Evolutionary conservation across 2,888 invertebrate genomes (phyloP).

Genomic region (Synergus umbraculus): DNA sequence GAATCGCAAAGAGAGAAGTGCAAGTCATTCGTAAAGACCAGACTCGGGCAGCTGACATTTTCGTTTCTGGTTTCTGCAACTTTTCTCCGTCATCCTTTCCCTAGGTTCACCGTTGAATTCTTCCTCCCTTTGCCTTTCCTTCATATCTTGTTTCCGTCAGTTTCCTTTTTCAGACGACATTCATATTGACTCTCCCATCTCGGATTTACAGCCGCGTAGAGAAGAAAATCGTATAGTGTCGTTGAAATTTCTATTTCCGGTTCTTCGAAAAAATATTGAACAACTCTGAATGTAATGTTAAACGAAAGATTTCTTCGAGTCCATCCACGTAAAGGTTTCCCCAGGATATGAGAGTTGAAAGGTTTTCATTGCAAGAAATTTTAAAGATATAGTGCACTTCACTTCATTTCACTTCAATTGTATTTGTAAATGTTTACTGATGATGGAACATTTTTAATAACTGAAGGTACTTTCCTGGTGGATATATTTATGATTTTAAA

Average conservation of each 20-base stretch:
- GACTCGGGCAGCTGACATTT: slow-evolving; percentile 57
- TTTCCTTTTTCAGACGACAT: slow-evolving; percentile 46
- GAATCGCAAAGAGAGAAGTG: slow-evolving; percentile 52
- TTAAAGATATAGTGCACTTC: background rate
- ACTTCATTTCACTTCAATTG: background rate
- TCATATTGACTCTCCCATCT: slow-evolving; percentile 51
- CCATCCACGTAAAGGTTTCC: background rate
- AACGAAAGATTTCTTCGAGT: slow-evolving; percentile 2
- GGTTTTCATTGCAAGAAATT: background rate
- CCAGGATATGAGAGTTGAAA: background rate
- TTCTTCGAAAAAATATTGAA: slow-evolving; percentile 20
- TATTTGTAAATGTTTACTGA: too few relatives aligned
- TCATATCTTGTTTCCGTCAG: slow-evolving; percentile 21
- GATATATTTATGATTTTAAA: background rate
- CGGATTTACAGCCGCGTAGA: slow-evolving; percentile 41
- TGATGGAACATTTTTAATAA: background rate
- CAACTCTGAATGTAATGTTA: slow-evolving; percentile 7
- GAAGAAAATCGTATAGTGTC: slow-evolving; percentile 14
- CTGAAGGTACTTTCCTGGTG: background rate
- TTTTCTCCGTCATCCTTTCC: slow-evolving; percentile 42
- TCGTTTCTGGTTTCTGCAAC: slow-evolving; percentile 56
- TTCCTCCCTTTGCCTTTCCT: slow-evolving; percentile 34
- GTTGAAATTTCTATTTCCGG: slow-evolving; percentile 32
- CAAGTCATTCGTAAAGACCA: slow-evolving; percentile 54
- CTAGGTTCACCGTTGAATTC: slow-evolving; percentile 40